Evolutionary conservation across 2,797 vertebrate species (phyloP), one percentile per base, ranked within the genome.

Genomic region (Anabacerthia variegaticeps): DNA sequence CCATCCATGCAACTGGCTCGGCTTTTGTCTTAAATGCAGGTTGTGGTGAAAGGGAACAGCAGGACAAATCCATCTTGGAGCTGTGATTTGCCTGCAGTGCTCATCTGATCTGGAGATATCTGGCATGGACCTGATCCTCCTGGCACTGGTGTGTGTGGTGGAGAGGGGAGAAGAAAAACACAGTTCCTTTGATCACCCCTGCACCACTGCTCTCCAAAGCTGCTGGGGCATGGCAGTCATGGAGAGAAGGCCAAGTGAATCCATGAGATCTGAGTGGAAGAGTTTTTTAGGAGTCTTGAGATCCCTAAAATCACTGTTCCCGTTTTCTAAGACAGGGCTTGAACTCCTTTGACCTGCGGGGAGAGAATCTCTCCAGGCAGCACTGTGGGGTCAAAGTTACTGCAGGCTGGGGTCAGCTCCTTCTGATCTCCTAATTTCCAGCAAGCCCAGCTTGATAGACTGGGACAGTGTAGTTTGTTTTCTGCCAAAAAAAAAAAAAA

Each of bases 181-280:
- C 11, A 43, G 21, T 12, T 81, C 5, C 26, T 74, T 66, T 61
- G 36, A 22, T 68, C 41, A 27, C 11, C 43, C 84, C 56, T 62
- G 46, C 34, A 14, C 5, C 1, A 0, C 41, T 52, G 43, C 20
- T 85, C n/a, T 74, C 41, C 6, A 3, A 16, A 79, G 48, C 5
- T 1, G 18, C 20, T 28, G 44, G 15, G 49, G 10, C 36, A 41
- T 1, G 18, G 17, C 11, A 49, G 0, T 48, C 12, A 4, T 2
- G 32, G 23, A 43, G 26, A 44, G 8, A 44, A 14, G 34, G 24
- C 10, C 18, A 59, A 34, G 22, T 2, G 9, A 39, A 15, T 28
- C 49, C 44, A 1, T 8, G 6, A 8, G 21, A 46, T 52, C 14
- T 16, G 10, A 86, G 71, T 28, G 76, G 71, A 80, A 61, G 32